phyloP scores from a whole-genome alignment of 2,888 invertebrate species.

The Elegia similella region DNA sequence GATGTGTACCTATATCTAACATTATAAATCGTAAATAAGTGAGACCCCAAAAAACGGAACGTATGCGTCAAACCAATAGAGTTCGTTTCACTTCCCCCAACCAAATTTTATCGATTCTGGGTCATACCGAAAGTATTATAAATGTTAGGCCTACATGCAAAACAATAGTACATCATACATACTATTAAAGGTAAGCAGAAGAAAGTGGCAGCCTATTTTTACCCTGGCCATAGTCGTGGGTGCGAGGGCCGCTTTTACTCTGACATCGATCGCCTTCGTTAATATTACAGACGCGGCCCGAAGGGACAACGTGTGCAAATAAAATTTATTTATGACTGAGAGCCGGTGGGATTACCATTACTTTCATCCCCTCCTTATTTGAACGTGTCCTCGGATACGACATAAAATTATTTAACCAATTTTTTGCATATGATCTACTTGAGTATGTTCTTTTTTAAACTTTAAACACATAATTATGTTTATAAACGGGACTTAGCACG shows the following conservation, averaged over 20 bases:
- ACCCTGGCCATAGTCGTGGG: conserved; percentile 5
- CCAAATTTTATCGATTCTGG: no score
- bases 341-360: no score
- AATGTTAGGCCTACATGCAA: background rate
- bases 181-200: conserved; percentile 12
- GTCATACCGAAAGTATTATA: background rate
- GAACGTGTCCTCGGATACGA: no score
- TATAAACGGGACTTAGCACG: no score
- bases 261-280: conserved; percentile 1
- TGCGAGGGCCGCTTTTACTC: conserved; percentile 9
- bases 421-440: no score
- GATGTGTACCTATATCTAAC: no score
- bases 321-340: background rate
- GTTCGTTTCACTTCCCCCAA: no score
- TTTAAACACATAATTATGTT: no score
- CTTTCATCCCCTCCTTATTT: no score
- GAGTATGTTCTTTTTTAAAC: no score
- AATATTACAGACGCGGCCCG: background rate
- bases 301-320: background rate
- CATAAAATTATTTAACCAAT: no score
- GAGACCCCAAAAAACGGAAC: background rate
- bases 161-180: conserved; percentile 4
- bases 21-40: background rate
- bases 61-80: no score
- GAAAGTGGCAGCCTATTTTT: conserved; percentile 24